Conservation (phyloP, 2,797 vertebrate genomes). For the Scolopax bukidnonensis region DNA sequence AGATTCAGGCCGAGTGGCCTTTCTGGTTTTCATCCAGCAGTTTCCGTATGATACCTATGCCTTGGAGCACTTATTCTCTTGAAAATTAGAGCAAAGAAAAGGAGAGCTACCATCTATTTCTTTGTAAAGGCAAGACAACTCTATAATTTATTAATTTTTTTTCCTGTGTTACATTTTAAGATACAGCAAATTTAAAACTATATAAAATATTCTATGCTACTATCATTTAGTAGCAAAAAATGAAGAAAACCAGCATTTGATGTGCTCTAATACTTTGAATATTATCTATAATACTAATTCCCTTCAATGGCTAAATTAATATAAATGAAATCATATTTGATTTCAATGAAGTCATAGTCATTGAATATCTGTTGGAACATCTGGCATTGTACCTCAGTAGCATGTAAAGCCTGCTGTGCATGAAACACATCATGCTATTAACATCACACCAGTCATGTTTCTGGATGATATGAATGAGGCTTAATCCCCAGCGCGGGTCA, state of each 20-base stretch:
- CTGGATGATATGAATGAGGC: not conserved
- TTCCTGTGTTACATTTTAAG: not conserved
- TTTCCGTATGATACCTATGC: not conserved
- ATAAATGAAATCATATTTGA: not conserved
- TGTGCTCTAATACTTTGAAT: slow-evolving; percentile 7
- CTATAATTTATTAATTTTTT: slow-evolving; percentile 29
- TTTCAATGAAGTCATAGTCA: not conserved
- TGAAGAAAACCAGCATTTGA: not conserved
- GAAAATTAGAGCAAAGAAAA: slow-evolving; percentile 19
- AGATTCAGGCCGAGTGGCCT: not conserved
- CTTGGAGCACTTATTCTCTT: slow-evolving; percentile 1
- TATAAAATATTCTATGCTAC: not conserved
- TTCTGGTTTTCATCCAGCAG: not conserved
- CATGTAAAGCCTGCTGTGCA: not conserved
- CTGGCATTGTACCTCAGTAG: not conserved
- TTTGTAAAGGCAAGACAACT: not conserved
- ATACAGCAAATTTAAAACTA: not conserved
- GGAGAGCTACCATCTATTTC: not conserved
- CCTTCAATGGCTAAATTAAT: not conserved
- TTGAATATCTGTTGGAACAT: not conserved
- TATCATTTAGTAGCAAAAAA: not conserved
- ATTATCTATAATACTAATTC: not conserved
- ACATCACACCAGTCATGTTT: not conserved
- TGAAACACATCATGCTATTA: not conserved
- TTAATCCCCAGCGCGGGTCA: slow-evolving; percentile 10